A percentile compares a stretch with the other conserved stretches of the same genome.
Conservation (phyloP, 2,888 invertebrate species). For the Rhaphigaster nebulosa region DNA sequence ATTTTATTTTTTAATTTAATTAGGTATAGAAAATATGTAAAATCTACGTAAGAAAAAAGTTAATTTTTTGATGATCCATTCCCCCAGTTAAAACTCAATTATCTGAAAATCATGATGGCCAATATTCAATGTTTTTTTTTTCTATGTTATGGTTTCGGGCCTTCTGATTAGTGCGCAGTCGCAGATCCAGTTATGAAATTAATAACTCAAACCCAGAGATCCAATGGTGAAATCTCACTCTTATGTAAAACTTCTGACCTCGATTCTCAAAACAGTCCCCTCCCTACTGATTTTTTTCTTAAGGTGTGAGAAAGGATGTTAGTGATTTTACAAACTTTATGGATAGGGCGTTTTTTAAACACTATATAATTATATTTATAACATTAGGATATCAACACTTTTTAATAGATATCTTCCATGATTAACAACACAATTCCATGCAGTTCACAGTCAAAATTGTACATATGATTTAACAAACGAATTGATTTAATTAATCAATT, state of each 20-base stretch:
- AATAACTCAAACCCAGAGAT: conserved; percentile 53
- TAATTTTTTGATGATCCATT: background rate
- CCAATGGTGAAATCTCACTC: conserved; percentile 51
- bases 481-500: too few relatives aligned
- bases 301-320: background rate
- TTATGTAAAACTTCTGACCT: conserved; percentile 53
- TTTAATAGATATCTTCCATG: too few relatives aligned
- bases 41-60: background rate
- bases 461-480: too few relatives aligned
- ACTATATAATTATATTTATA: background rate
- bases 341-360: background rate
- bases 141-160: background rate
- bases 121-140: background rate
- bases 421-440: too few relatives aligned
- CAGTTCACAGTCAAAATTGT: too few relatives aligned
- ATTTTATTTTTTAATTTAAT: background rate
- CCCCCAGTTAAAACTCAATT: background rate
- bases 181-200: conserved; percentile 55
- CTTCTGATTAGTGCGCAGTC: conserved; percentile 9
- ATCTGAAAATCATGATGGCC: background rate
- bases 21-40: background rate
- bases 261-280: conserved; percentile 52
- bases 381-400: background rate
- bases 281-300: background rate
- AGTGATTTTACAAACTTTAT: background rate